A percentile compares a stretch with the other conserved stretches of the same genome.
Conservation (phyloP, 2,113 vertebrate genomes). For the Himantopus leucocephalus region DNA sequence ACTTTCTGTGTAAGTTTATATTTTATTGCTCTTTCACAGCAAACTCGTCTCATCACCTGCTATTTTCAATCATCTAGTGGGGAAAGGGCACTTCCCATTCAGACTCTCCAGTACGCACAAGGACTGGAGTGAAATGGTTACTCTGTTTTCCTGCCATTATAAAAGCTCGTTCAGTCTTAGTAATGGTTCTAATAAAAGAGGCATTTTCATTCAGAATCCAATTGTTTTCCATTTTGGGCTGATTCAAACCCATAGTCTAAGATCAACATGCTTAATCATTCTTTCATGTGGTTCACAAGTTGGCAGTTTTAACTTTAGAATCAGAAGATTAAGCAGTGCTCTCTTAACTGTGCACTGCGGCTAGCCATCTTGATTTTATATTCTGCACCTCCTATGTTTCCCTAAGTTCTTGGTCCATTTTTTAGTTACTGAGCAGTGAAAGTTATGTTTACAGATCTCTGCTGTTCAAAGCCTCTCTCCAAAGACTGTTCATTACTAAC, state of each 20-base stretch:
- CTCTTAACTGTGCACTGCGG: not conserved
- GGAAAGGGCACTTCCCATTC: not conserved
- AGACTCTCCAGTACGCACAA: rapidly evolving
- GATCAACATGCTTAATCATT: not conserved
- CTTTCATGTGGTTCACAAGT: not conserved
- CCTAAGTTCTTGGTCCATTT: not conserved
- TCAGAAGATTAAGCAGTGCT: not conserved
- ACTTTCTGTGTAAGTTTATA: not conserved
- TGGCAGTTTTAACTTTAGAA: not conserved
- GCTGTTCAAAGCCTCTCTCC: not conserved
- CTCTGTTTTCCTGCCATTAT: not conserved
- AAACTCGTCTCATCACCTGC: not conserved
- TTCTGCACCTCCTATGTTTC: not conserved
- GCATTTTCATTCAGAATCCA: not conserved
- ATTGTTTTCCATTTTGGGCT: not conserved
- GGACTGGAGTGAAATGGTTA: not conserved
- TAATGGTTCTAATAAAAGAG: not conserved
- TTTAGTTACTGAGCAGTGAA: not conserved
- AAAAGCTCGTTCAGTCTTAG: not conserved
- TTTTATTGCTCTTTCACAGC: not conserved
- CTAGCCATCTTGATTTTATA: not conserved
- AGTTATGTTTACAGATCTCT: not conserved
- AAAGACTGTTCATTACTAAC: not conserved
- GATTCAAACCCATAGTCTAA: not conserved
- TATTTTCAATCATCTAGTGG: not conserved